phyloP scores from a whole-genome alignment of 2,113 vertebrate genomes.

The Todiramphus chloris region DNA sequence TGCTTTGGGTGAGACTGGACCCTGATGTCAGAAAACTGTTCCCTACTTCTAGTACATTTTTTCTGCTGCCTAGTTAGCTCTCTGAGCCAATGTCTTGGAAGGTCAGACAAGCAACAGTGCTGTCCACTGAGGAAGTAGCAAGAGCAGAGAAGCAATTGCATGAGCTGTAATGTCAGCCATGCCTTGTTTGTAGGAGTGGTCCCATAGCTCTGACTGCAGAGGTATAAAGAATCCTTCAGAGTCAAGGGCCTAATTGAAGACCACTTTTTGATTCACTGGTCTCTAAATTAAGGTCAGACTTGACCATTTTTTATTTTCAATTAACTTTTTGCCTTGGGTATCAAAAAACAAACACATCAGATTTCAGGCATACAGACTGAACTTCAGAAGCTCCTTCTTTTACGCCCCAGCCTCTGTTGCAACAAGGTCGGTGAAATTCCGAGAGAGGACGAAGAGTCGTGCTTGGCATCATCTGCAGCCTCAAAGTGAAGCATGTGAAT shows the following conservation, averaged over 20 bases:
- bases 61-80: not conserved
- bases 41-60: not conserved
- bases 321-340: not conserved
- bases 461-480: not conserved
- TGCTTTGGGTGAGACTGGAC: not conserved
- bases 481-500: not conserved
- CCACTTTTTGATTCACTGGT: not conserved
- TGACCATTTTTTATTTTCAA: not conserved
- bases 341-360: not conserved
- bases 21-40: not conserved
- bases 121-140: not conserved
- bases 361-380: not conserved
- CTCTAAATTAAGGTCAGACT: constrained; percentile 10
- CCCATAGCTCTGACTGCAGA: rapidly evolving
- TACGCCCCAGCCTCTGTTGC: not conserved
- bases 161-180: not conserved
- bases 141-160: not conserved
- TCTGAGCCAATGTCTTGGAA: not conserved
- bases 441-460: not conserved
- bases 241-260: not conserved
- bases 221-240: not conserved
- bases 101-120: not conserved
- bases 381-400: not conserved
- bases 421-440: not conserved
- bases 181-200: not conserved